Percentiles rank a stretch among this genome's conserved stretches.
These are phyloP conservation scores for Otocyon megalotis DNA, from an alignment of 2,113 vertebrate genomes.

Conservation along the genomic window DNA sequence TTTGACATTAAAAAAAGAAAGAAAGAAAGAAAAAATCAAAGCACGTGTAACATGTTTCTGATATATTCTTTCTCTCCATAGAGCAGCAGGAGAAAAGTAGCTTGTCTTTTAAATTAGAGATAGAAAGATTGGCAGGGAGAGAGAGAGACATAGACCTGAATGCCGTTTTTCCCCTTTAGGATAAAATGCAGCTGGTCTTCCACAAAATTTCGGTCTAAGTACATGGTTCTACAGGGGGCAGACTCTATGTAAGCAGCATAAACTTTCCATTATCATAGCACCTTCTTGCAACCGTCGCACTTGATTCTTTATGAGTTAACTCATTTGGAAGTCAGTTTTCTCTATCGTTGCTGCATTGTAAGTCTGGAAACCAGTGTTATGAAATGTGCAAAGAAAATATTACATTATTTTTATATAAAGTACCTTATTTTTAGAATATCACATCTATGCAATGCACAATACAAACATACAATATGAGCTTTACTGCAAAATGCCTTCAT, in stretches of 20 bases:
- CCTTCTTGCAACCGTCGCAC: not conserved
- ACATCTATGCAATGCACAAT: not conserved
- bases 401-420: not conserved
- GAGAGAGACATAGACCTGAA: not conserved
- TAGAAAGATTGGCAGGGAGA: not conserved
- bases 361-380: not conserved
- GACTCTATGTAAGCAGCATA: not conserved
- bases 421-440: slow-evolving; percentile 37
- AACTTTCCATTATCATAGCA: not conserved
- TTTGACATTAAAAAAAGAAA: slow-evolving; percentile 69
- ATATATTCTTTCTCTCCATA: slow-evolving; percentile 11
- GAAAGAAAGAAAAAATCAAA: slow-evolving; percentile 48
- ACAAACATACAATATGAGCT: not conserved
- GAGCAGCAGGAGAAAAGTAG: not conserved
- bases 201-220: not conserved
- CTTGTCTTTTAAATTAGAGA: slow-evolving; percentile 59
- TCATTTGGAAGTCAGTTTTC: slow-evolving; percentile 28
- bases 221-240: not conserved
- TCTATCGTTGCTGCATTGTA: not conserved
- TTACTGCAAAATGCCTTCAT: not conserved
- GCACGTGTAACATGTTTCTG: slow-evolving; percentile 51
- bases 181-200: not conserved
- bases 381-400: slow-evolving; percentile 45
- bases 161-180: not conserved
- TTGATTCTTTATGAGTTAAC: not conserved